Evolutionary conservation across 1,140 invertebrate genomes (phyloP), one percentile per base, ranked within the genome.

Genomic region (Megalopta genalis): DNA sequence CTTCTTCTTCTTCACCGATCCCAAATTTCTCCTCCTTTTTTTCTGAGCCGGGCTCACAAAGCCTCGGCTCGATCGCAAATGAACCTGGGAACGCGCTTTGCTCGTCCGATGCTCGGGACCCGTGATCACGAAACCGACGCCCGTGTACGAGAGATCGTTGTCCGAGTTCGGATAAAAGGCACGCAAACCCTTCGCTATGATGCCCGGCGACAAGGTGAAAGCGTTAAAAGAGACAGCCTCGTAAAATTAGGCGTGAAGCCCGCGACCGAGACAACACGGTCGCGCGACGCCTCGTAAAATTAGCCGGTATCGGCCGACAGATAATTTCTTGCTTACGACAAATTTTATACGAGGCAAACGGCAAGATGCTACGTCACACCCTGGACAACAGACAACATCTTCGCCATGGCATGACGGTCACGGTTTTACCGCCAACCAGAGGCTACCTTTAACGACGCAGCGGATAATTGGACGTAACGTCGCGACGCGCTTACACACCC

Each of bases 251-350:
- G 60, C 70, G 59, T 9, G 1, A 4, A 23, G 9, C 4, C 57
- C n/a, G 27, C 37, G 66, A 21, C 60, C 72, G 68, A 54, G 79
- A 71, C 52, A 21, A 68, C 71, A 66, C 73, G 39, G 64, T 82
- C 73, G 16, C 46, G 46, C 46, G 46, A 49, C 49, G 49, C 16
- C 49, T 72, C 67, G 68, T 76, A 83, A 83, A 85, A 75, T 80
- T 59, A 77, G 70, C 59, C 25, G 32, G 18, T 76, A 73, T 70
- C 77, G 71, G 18, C 5, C 39, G 71, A 67, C 60, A 37, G 52
- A 81, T 81, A 68, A 78, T 72, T 72, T n/a, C 75, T 81, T 37
- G 64, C 49, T 77, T 62, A 66, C 67, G 78, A 76, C 71, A 70
- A 84, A 84, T 81, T 84, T 73, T 84, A 73, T 57, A 64, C 59